phyloP scores from a whole-genome alignment of 1,140 invertebrate species.

The Trachymyrmex septentrionalis region DNA sequence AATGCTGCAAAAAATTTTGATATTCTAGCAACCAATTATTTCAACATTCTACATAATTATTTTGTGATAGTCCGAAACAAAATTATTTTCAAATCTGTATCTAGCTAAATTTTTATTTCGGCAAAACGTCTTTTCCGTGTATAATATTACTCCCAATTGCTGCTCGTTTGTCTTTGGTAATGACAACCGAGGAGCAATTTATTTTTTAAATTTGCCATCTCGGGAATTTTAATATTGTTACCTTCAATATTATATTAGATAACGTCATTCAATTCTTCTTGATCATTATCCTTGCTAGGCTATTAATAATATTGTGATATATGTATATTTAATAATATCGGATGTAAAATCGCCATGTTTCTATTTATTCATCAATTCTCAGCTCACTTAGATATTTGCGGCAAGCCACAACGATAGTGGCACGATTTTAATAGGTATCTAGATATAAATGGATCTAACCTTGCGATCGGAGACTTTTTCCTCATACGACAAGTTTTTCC shows the following conservation, averaged over 20 bases:
- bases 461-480: background rate
- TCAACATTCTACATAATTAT: too few species aligned
- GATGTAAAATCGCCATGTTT: background rate
- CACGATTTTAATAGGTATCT: constrained; percentile 23
- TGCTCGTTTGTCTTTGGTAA: too few species aligned
- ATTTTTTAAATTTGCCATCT: too few species aligned
- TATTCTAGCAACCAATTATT: too few species aligned
- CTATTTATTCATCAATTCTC: background rate
- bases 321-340: background rate
- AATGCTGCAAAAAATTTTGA: too few species aligned
- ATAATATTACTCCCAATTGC: too few species aligned
- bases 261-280: background rate
- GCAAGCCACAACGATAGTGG: background rate
- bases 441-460: constrained; percentile 39
- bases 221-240: too few species aligned
- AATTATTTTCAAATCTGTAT: too few species aligned
- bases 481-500: background rate
- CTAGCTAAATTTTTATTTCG: too few species aligned
- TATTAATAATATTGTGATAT: background rate
- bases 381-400: background rate
- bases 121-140: too few species aligned
- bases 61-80: too few species aligned
- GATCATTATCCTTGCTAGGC: background rate
- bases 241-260: background rate
- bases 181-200: too few species aligned